A percentile compares a stretch with the other conserved stretches of the same genome.
Evolutionary conservation across 1,140 invertebrate species (phyloP).

Genomic region (Colletes latitarsis): DNA sequence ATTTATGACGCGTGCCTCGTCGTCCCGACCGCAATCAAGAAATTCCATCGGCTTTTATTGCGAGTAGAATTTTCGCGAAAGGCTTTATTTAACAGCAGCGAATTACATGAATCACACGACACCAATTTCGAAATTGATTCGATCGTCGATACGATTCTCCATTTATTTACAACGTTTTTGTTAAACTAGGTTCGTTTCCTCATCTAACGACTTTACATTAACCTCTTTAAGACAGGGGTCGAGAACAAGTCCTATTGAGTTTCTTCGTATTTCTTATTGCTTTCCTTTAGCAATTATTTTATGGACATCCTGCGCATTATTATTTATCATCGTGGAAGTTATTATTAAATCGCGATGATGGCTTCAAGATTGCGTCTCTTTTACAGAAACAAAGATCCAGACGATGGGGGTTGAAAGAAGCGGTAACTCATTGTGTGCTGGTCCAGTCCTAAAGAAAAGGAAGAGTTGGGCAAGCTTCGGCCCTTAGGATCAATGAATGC

Average conservation of each 20-base stretch:
- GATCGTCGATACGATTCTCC: not conserved
- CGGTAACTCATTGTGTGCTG: not conserved
- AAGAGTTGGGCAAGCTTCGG: slow-evolving; percentile 21
- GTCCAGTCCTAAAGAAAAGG: slow-evolving; percentile 15
- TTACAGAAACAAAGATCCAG: not conserved
- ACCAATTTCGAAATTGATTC: not conserved
- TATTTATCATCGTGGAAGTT: too few relatives aligned
- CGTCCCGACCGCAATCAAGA: slow-evolving; percentile 73
- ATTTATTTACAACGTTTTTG: not conserved
- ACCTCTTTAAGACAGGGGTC: too few relatives aligned
- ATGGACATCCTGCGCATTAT: too few relatives aligned
- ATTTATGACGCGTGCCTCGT: slow-evolving; percentile 56
- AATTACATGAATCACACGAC: not conserved
- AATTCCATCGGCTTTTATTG: slow-evolving; percentile 71
- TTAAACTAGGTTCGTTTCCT: too few relatives aligned
- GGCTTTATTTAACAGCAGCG: slow-evolving; percentile 28
- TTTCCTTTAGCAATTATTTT: too few relatives aligned
- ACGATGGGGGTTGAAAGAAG: too few relatives aligned
- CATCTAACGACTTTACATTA: too few relatives aligned
- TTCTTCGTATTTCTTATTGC: too few relatives aligned
- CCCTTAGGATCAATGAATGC: slow-evolving; percentile 12
- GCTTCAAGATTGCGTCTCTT: too few relatives aligned
- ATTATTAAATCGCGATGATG: too few relatives aligned
- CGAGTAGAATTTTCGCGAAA: slow-evolving; percentile 16
- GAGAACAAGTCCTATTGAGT: too few relatives aligned